Evolutionary conservation across 2,888 invertebrate species (phyloP), one percentile per base, ranked within the genome.

Genomic region (Ectobius pallidus): DNA sequence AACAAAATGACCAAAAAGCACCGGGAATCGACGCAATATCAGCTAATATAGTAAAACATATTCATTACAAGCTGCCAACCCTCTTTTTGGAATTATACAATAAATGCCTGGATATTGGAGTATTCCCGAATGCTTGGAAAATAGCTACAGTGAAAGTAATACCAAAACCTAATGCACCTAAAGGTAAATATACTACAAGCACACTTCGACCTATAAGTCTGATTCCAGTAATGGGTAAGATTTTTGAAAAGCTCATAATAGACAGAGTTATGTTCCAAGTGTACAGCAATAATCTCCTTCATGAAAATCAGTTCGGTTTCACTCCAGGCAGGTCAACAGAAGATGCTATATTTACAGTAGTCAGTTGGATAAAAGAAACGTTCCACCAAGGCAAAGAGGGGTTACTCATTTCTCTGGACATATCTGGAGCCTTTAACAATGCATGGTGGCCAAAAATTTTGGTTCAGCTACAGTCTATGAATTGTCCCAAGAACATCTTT

Each of bases 401-500:
- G 4, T 14, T 18, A 18, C n/a, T 18, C 4, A 49, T 49, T 49
- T 49, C n/a, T 49, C 6, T 18, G n/a, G 49, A 49, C 18, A 49
- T 49, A 49, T 49, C 49, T 49, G 16, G n/a, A 14, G 49, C n/a
- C n/a, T 49, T 49, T n/a, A 49, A 49, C 18, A 49, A 49, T 49
- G 49, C 49, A 4, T 49, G 49, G n/a, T 49, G 49, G 49, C 49
- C 49, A n/a, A 49, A 49, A 14, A 49, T 49, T n/a, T 49, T 49
- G 18, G 4, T 14, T 6, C 49, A 49, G n/a, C n/a, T 49, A n/a
- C 7, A 49, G 18, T 4, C 7, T 6, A 49, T 14, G n/a, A 49
- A 49, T 18, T 49, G 49, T 6, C 49, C 6, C 7, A 49, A 18
- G n/a, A 49, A 49, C n/a, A 7, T 49, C n/a, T 49, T 14, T n/a